Base-by-base conservation (phyloP, 2,113 vertebrate genomes). In the Oreocharis arfaki region DNA sequence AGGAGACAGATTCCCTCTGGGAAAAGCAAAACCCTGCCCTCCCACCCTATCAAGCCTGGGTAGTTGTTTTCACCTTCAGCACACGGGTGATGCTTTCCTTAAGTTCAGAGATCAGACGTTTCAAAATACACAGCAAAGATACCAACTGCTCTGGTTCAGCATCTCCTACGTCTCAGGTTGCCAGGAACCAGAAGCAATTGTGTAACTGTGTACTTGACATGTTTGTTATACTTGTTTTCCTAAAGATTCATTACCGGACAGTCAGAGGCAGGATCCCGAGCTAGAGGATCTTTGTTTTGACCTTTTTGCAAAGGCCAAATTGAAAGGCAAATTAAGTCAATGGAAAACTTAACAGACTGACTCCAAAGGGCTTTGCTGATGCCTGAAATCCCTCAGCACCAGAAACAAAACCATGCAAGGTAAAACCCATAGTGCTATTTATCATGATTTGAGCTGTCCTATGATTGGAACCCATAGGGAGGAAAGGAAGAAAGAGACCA, bases 251-350 rank as follows among this genome's bases (percentile, higher is more conserved):
- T 63, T 53, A 84, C 52, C 26, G 90, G 75, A 65, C 83, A 91
- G 49, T 71, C 57, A 86, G 73, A 90, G 18, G 47, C 56, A 81
- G 76, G 39, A 95, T 71, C 47, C 64, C 56, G 39, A 84, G 39
- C 76, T 63, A 74, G 20, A 75, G 35, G 30, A 90, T 81, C 56
- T 87, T 78, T 70, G 60, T 41, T 70, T 84, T 75, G 80, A 96
- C 89, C 73, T 89, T 95, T 84, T 52, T 26, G n/a, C 75, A 92
- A 92, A 89, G 76, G 86, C 53, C 93, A 90, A 94, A 92, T 44
- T 67, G 30, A 94, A 95, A 84, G 49, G 16, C 76, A 93, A 87
- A 71, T 87, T 68, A 86, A 96, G 80, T 82, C 68, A 94, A 93
- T 42, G 50, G 44, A 91, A 92, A 84, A 87, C 57, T 68, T 30